Evolutionary conservation across 2,888 invertebrate species (phyloP).

Genomic region (Phorcus lineatus): DNA sequence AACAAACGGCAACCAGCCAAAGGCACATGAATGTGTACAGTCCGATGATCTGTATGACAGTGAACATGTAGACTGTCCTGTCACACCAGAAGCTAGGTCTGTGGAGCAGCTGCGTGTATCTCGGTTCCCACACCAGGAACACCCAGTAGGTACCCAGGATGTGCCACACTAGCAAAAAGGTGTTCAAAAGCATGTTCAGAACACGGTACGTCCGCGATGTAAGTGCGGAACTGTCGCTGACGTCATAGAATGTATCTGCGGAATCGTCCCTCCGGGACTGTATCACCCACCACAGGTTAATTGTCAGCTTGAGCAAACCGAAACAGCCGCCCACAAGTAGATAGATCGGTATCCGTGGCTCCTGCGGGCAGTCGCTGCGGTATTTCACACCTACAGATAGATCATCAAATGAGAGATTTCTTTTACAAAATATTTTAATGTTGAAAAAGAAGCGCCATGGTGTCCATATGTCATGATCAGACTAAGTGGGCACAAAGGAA

Average conservation of each 20-base stretch:
- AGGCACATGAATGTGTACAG: slow-evolving; percentile 80
- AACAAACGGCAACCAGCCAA: background rate
- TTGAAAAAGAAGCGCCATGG: no score
- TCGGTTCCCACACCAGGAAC: slow-evolving; percentile 85
- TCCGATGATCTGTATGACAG: slow-evolving; percentile 84
- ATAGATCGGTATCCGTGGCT: slow-evolving; percentile 87
- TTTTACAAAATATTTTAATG: no score
- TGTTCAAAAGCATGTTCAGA: slow-evolving; percentile 81
- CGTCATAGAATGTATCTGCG: slow-evolving; percentile 58
- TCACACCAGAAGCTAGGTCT: slow-evolving; percentile 89
- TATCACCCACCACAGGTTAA: slow-evolving; percentile 82
- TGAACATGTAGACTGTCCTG: slow-evolving; percentile 85
- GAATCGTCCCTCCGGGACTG: slow-evolving; percentile 78
- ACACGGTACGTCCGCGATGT: slow-evolving; percentile 79
- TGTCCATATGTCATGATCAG: no score
- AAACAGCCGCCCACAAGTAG: slow-evolving; percentile 88
- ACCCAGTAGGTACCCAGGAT: slow-evolving; percentile 88
- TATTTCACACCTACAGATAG: slow-evolving; percentile 84
- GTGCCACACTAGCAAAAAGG: slow-evolving; percentile 86
- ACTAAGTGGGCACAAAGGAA: no score
- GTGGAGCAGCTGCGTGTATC: slow-evolving; percentile 83
- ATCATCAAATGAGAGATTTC: background rate
- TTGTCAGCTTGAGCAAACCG: slow-evolving; percentile 80
- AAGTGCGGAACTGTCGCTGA: slow-evolving; percentile 47
- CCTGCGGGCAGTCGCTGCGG: slow-evolving; percentile 86